Percentiles rank a stretch among this genome's conserved stretches.
phyloP scores from a whole-genome alignment of 37 sponge, comb jelly and placozoan genomes.

The Tethya wilhelma region DNA sequence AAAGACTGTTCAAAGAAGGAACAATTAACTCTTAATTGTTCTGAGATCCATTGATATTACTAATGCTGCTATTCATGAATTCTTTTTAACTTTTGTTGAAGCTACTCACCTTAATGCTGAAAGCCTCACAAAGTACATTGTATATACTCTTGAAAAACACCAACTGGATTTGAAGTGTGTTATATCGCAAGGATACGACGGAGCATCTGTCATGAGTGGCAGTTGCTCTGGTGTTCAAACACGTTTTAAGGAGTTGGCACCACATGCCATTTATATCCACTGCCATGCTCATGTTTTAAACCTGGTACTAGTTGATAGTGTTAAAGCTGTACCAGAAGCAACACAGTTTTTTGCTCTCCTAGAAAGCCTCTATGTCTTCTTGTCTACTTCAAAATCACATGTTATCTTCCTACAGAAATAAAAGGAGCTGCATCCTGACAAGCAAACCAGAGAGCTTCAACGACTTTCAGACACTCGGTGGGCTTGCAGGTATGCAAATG shows the following conservation, averaged over 20 bases:
- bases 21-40: constrained; percentile 29
- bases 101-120: constrained; percentile 17
- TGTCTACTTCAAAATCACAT: constrained; percentile 61
- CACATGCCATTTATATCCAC: no score
- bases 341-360: constrained; percentile 45
- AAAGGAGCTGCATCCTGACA: no score
- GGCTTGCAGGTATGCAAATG: no score
- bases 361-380: constrained; percentile 40
- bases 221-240: no score
- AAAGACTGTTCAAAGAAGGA: constrained; percentile 46
- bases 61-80: constrained; percentile 32
- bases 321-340: constrained; percentile 22
- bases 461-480: no score
- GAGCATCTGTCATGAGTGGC: no score
- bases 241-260: no score
- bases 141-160: constrained; percentile 14
- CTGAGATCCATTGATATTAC: constrained; percentile 30
- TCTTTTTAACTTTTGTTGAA: no score
- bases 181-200: constrained; percentile 54
- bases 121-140: constrained; percentile 26
- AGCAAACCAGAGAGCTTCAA: constrained; percentile 35
- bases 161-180: no score
- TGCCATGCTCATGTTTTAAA: no score
- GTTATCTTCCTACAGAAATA: constrained; percentile 30
- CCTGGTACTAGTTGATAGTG: constrained; percentile 56